phyloP scores from a whole-genome alignment of 2,888 invertebrate genomes.

The Argyresthia albistria region DNA sequence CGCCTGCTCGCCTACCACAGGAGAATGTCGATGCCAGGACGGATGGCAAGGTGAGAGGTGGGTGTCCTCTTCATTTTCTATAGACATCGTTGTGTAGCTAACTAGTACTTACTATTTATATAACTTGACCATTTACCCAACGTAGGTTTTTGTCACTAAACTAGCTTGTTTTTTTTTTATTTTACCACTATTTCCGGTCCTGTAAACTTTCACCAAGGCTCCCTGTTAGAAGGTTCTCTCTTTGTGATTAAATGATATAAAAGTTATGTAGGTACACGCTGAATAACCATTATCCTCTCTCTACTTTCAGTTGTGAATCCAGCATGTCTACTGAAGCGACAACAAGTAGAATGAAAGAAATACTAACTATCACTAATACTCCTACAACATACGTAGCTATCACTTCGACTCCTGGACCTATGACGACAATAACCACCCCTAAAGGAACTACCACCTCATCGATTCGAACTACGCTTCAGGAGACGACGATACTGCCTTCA shows the following conservation, averaged over 20 bases:
- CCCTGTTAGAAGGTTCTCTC: too few relatives aligned
- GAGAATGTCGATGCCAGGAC: constrained; percentile 76
- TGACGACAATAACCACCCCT: constrained; percentile 9
- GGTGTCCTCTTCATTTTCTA: constrained; percentile 41
- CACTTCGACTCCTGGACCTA: neutral
- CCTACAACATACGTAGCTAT: too few relatives aligned
- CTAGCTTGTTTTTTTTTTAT: too few relatives aligned
- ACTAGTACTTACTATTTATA: too few relatives aligned
- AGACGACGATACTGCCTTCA: constrained; percentile 14
- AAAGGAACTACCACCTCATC: constrained; percentile 15
- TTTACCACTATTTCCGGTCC: too few relatives aligned
- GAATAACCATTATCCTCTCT: neutral
- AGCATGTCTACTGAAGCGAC: constrained; percentile 40
- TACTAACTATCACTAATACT: constrained; percentile 46
- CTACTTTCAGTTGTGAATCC: constrained; percentile 32
- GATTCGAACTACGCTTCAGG: constrained; percentile 14
- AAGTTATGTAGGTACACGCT: too few relatives aligned
- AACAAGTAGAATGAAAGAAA: constrained; percentile 34
- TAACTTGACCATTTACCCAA: too few relatives aligned
- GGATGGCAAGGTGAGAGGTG: constrained; percentile 81
- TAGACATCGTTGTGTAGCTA: too few relatives aligned
- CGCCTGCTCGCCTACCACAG: constrained; percentile 75
- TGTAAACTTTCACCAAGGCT: too few relatives aligned
- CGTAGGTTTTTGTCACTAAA: too few relatives aligned
- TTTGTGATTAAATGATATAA: too few relatives aligned